These are phyloP conservation scores for Stenodema calcarata DNA, from an alignment of 2,888 invertebrate genomes.

Conservation along the genomic window DNA sequence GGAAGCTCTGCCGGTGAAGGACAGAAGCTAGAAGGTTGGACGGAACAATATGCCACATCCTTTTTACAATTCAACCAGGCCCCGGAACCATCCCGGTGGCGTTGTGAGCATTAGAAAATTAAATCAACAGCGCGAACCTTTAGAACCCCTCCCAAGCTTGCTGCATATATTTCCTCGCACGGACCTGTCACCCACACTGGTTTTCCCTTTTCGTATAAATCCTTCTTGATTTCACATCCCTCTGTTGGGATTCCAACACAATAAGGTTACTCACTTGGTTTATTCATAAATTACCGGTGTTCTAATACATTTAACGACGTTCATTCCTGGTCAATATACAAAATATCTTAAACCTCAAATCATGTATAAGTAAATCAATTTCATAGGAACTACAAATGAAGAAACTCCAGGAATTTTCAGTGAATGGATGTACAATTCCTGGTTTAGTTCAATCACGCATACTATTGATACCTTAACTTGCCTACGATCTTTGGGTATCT, in stretches of 20 bases:
- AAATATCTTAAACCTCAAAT: no score
- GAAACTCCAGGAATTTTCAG: no score
- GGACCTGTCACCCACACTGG: slow-evolving; percentile 15
- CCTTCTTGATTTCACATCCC: not conserved
- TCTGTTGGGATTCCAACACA: not conserved
- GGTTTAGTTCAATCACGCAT: no score
- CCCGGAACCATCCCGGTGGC: not conserved
- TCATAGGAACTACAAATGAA: no score
- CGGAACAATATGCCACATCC: slow-evolving; percentile 34
- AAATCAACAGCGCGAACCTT: slow-evolving; percentile 33
- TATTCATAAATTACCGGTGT: no score
- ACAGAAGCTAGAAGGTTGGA: not conserved
- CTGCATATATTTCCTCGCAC: slow-evolving; percentile 11
- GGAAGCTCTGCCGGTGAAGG: not conserved
- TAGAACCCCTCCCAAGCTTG: not conserved
- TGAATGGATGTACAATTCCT: no score
- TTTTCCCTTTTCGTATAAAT: not conserved
- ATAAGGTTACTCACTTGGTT: no score
- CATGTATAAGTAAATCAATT: no score
- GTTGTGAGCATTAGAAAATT: slow-evolving; percentile 29
- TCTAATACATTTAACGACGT: no score
- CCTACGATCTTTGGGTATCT: no score
- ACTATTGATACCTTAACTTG: no score
- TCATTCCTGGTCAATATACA: no score
- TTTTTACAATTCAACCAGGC: slow-evolving; percentile 38